Evolutionary conservation across 2,888 invertebrate genomes (phyloP).

Genomic region (Andrena bucephala): DNA sequence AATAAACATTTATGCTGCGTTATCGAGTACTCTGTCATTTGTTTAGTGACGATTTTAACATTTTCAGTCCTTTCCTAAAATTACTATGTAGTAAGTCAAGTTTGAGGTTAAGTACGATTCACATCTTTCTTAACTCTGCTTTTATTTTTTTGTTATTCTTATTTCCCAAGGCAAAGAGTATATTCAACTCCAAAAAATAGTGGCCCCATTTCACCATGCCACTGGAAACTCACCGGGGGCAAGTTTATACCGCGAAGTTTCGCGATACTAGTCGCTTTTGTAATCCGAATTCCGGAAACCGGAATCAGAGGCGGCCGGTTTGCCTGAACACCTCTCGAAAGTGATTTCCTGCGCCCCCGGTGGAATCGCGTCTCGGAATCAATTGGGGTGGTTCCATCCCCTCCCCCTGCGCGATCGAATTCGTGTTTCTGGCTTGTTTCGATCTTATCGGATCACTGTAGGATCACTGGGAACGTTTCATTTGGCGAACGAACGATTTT

Average conservation of each 20-base stretch:
- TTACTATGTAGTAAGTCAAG: too few species aligned
- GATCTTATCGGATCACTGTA: conserved; percentile 50
- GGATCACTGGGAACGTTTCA: conserved; percentile 14
- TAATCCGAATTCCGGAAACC: conserved; percentile 42
- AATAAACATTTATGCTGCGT: too few species aligned
- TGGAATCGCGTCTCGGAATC: conserved; percentile 35
- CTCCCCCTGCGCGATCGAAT: conserved; percentile 36
- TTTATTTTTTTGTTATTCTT: background rate
- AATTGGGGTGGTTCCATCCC: conserved; percentile 32
- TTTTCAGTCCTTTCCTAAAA: too few species aligned
- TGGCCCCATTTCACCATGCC: background rate
- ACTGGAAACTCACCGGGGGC: background rate
- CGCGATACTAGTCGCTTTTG: conserved; percentile 12
- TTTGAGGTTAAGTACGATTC: too few species aligned
- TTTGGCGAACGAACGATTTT: conserved; percentile 3
- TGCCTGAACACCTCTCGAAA: conserved; percentile 29
- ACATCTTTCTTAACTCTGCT: background rate
- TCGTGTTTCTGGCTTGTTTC: conserved; percentile 49
- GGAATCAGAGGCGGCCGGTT: conserved; percentile 48
- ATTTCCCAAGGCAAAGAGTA: background rate
- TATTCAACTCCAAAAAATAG: conserved; percentile 9
- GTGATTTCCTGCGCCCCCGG: conserved; percentile 46
- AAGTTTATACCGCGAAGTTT: conserved; percentile 15
- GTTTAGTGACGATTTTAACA: too few species aligned
- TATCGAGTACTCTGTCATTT: too few species aligned